These are phyloP conservation scores for Phanerotoma sp. DNA, from an alignment of 2,888 invertebrate genomes.

Conservation along the genomic window DNA sequence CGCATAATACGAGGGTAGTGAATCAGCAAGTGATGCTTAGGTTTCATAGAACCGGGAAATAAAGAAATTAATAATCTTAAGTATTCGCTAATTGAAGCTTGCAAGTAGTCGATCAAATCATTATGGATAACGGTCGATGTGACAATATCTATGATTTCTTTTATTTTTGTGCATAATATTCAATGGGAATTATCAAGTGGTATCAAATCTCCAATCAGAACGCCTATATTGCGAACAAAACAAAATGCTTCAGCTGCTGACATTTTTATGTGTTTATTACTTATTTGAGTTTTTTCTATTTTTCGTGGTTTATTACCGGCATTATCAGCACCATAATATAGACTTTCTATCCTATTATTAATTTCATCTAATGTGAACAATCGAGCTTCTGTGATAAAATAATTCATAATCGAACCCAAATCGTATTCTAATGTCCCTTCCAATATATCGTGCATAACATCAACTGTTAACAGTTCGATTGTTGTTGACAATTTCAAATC, in stretches of 20 bases:
- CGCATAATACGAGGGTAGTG: conserved; percentile 29
- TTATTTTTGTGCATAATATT: background rate
- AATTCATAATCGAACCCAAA: background rate
- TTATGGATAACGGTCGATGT: background rate
- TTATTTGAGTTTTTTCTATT: background rate
- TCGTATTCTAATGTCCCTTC: background rate
- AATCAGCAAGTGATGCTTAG: conserved; percentile 33
- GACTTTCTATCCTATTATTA: background rate
- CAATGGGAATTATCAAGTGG: conserved; percentile 6
- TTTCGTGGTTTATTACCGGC: background rate
- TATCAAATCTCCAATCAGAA: conserved; percentile 10
- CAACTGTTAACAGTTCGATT: background rate
- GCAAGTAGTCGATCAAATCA: background rate
- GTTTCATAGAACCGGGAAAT: conserved; percentile 24
- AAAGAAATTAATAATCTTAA: conserved; percentile 15
- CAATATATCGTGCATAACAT: background rate
- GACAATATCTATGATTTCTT: conserved; percentile 10
- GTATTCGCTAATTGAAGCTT: conserved; percentile 23
- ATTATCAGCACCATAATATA: background rate
- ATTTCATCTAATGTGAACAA: background rate
- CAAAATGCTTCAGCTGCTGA: conserved; percentile 7
- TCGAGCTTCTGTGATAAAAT: background rate
- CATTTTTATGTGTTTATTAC: conserved; percentile 4
- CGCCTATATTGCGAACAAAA: conserved; percentile 12
- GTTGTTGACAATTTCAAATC: background rate